Conservation (phyloP, 2,888 invertebrate species). For the Spilosoma lubricipeda region DNA sequence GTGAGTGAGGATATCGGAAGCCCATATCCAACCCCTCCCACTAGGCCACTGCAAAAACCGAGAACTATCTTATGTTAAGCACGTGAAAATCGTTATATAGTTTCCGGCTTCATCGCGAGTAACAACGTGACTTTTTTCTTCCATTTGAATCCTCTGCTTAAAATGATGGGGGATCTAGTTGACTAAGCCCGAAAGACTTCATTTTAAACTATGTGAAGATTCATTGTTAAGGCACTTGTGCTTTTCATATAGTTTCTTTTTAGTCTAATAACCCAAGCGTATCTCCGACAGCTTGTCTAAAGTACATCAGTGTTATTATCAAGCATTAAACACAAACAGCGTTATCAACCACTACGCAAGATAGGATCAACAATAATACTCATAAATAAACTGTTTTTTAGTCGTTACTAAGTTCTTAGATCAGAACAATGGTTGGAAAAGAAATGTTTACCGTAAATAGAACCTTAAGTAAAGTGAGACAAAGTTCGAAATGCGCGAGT, state of each 20-base stretch:
- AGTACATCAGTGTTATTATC: constrained; percentile 1
- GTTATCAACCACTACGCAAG: constrained; percentile 2
- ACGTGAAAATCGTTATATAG: too few relatives aligned
- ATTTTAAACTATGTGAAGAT: too few relatives aligned
- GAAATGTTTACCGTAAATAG: constrained; percentile 8
- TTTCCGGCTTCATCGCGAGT: too few relatives aligned
- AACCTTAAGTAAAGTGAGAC: constrained; percentile 13
- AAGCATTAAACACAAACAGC: background rate
- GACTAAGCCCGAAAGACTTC: too few relatives aligned
- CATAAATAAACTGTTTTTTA: background rate
- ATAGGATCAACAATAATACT: background rate
- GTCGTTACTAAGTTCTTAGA: background rate
- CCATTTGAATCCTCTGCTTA: too few relatives aligned
- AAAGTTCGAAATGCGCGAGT: constrained; percentile 27
- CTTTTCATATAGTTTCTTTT: background rate
- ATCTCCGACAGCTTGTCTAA: background rate
- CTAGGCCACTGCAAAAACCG: too few relatives aligned
- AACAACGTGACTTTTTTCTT: too few relatives aligned
- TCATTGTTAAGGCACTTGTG: background rate
- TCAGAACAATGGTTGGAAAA: constrained; percentile 8
- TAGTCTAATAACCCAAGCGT: background rate
- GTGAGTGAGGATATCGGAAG: too few relatives aligned
- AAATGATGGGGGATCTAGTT: too few relatives aligned
- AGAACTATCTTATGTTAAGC: too few relatives aligned
- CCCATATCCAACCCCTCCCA: too few relatives aligned